A percentile compares a stretch with the other conserved stretches of the same genome.
These are phyloP conservation scores for Diglossa brunneiventris DNA, from an alignment of 2,113 vertebrate species.

Conservation along the genomic window DNA sequence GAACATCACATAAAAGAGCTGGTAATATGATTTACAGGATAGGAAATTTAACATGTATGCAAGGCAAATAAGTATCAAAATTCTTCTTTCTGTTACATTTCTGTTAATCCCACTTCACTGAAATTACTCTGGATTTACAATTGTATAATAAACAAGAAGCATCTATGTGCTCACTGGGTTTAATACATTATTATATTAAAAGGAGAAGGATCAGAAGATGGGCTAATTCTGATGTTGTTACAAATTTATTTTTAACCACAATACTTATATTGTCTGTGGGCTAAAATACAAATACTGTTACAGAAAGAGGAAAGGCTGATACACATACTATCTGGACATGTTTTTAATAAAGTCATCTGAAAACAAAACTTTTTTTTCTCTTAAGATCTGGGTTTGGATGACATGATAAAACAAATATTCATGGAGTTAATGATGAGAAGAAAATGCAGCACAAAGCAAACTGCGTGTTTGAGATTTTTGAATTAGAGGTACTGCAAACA, in stretches of 20 bases:
- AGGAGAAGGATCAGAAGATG: background rate
- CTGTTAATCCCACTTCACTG: background rate
- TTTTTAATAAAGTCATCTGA: background rate
- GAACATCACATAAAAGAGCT: conserved; percentile 43
- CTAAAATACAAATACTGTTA: background rate
- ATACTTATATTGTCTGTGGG: background rate
- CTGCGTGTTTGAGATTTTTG: conserved; percentile 44
- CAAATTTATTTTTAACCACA: background rate
- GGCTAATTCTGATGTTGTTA: background rate
- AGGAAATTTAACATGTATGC: conserved; percentile 28
- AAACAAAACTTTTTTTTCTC: background rate
- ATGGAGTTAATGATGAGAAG: conserved; percentile 28
- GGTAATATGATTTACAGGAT: conserved; percentile 57
- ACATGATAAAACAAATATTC: conserved; percentile 38
- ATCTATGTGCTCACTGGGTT: background rate
- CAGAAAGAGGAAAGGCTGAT: background rate
- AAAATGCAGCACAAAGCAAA: conserved; percentile 47
- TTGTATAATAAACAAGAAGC: background rate
- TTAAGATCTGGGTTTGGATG: background rate
- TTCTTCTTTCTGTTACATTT: conserved; percentile 11
- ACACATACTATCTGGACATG: background rate
- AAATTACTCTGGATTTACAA: conserved; percentile 1
- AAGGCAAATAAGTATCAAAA: conserved; percentile 41
- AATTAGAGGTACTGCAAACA: conserved; percentile 58
- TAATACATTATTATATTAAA: background rate